These are phyloP conservation scores for Caenorhabditis zanzibari DNA, from an alignment of 2,888 invertebrate species.

Conservation along the genomic window DNA sequence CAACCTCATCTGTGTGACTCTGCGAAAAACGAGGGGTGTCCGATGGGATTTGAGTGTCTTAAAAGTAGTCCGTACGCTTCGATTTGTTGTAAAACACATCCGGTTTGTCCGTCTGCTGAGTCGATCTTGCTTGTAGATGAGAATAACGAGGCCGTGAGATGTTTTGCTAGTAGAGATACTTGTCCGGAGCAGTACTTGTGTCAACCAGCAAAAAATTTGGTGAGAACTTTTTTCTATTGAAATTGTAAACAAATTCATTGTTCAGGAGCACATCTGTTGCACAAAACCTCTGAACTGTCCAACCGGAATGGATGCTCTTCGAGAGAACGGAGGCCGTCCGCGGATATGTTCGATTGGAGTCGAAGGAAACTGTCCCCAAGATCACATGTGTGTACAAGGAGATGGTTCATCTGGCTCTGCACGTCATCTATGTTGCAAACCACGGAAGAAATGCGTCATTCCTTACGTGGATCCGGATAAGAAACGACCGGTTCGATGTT, in stretches of 20 bases:
- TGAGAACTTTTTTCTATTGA: constrained; percentile 9
- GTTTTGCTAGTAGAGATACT: constrained; percentile 38
- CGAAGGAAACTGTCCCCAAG: constrained; percentile 71
- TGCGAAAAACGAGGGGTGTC: constrained; percentile 71
- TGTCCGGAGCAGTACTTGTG: constrained; percentile 74
- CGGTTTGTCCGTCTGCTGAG: constrained; percentile 74
- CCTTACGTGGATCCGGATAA: constrained; percentile 70
- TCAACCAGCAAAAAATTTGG: constrained; percentile 74
- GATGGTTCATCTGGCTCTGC: constrained; percentile 61
- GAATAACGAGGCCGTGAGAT: constrained; percentile 56
- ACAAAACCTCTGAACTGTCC: constrained; percentile 74
- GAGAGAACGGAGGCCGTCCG: constrained; percentile 73
- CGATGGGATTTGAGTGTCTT: constrained; percentile 75
- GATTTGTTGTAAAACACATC: constrained; percentile 74
- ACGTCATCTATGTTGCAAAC: constrained; percentile 73
- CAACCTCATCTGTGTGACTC: constrained; percentile 76
- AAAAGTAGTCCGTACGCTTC: constrained; percentile 72
- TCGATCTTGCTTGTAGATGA: constrained; percentile 61
- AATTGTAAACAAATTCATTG: constrained; percentile 11
- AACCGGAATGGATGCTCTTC: constrained; percentile 72
- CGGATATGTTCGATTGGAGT: constrained; percentile 73
- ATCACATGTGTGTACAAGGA: constrained; percentile 73
- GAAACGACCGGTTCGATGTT: constrained; percentile 71
- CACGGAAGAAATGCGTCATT: constrained; percentile 72
- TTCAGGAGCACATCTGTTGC: constrained; percentile 74